A percentile compares a stretch with the other conserved stretches of the same genome.
phyloP scores from a whole-genome alignment of 2,888 invertebrate genomes.

The Acleris cristana region DNA sequence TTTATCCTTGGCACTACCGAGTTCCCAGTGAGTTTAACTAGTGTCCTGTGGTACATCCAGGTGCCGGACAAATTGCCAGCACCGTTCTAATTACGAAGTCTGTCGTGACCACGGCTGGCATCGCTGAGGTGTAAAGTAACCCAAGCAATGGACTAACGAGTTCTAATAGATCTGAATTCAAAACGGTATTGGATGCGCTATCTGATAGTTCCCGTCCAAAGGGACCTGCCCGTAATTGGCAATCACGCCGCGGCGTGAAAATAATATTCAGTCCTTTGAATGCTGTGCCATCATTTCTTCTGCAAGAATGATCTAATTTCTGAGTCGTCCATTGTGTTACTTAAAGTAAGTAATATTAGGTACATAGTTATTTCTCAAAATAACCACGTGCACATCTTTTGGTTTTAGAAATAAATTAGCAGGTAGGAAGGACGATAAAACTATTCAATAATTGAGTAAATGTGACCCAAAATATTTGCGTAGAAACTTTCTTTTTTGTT shows the following conservation, averaged over 20 bases:
- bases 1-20: not conserved
- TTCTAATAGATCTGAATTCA: conserved; percentile 18
- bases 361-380: no score
- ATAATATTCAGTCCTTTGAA: not conserved
- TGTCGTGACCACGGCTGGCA: not conserved
- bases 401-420: no score
- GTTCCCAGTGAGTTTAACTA: conserved; percentile 22
- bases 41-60: conserved; percentile 5
- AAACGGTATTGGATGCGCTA: conserved; percentile 17
- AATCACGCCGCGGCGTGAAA: conserved; percentile 4
- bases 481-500: no score
- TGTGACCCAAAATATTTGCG: no score
- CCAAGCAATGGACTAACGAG: conserved; percentile 16
- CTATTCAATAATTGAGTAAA: no score
- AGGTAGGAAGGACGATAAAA: no score
- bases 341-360: no score
- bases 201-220: conserved; percentile 5
- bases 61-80: conserved; percentile 21
- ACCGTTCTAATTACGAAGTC: conserved; percentile 28
- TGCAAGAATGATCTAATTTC: not conserved
- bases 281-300: not conserved
- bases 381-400: no score
- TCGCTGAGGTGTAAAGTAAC: conserved; percentile 31
- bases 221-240: conserved; percentile 27
- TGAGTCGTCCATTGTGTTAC: no score